Base-by-base conservation (phyloP, 2,113 vertebrate species). In the Gallinago paraguaiae region DNA sequence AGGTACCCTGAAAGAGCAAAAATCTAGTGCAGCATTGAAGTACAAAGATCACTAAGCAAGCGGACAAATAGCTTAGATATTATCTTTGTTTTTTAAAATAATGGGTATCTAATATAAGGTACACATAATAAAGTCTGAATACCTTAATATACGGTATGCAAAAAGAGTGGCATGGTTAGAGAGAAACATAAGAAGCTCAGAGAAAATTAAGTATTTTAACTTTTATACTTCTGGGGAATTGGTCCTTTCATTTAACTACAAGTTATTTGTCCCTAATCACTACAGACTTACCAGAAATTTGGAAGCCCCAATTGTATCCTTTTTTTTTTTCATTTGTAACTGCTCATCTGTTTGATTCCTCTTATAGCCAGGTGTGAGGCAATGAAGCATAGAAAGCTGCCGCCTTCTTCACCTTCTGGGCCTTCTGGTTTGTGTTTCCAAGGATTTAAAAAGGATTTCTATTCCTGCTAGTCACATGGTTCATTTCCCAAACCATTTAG, bases 381-480 rank as follows among this genome's bases (percentile, higher is more conserved):
- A 96, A 24, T 88, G 92, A 92, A 87, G 79, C 85, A 79, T 72
- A 59, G 63, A 94, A 93, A 92, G 69, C 57, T 82, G 72, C 56
- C 15, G 3, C 28, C 37, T 74, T 63, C 60, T 77, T 83, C 43
- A 90, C 50, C 33, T 91, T 80, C 67, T 72, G 43, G 17, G 22
- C 45, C 60, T 94, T 88, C 79, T 88, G 23, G n/a, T 93, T 81
- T 65, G 3, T 85, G 31, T 64, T 75, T 72, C 39, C 50, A 77
- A 68, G 61, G 59, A 67, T 87, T 77, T 83, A 37, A 85, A 88
- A 84, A 30, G 59, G 31, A 72, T 89, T 93, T 94, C 53, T 93
- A 5, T 88, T 95, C 68, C 82, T 90, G 23, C 54, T 82, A 74
- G 77, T 88, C 77, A 93, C 61, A 76, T 80, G 75, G 25, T 81